phyloP scores from a whole-genome alignment of 2,888 invertebrate species.

The Conistra vaccinii region DNA sequence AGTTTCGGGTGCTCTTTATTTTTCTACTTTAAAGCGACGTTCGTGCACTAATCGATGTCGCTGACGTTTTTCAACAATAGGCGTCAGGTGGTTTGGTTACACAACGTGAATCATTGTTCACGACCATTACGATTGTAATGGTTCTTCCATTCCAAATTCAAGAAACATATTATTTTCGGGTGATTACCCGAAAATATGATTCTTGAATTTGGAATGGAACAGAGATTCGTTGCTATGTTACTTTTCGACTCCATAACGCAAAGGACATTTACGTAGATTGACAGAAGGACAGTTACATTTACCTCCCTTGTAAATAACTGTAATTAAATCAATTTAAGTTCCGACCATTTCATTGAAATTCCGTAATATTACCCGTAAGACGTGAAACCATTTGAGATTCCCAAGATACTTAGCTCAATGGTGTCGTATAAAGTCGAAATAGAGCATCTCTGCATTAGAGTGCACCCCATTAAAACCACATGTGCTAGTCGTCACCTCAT shows the following conservation, averaged over 20 bases:
- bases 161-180: too few relatives aligned
- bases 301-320: background rate
- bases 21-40: slow-evolving; percentile 76
- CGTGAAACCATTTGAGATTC: slow-evolving; percentile 64
- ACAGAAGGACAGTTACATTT: too few relatives aligned
- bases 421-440: slow-evolving; percentile 76
- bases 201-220: slow-evolving; percentile 5
- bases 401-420: slow-evolving; percentile 76
- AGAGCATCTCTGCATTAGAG: slow-evolving; percentile 83
- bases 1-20: slow-evolving; percentile 83
- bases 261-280: too few relatives aligned
- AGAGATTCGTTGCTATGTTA: background rate
- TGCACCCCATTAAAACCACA: slow-evolving; percentile 88
- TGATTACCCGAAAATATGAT: slow-evolving; percentile 32
- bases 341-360: slow-evolving; percentile 9
- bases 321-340: slow-evolving; percentile 45
- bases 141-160: too few relatives aligned
- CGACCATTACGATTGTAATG: slow-evolving; percentile 52
- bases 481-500: slow-evolving; percentile 82
- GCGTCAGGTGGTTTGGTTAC: slow-evolving; percentile 61
- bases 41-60: slow-evolving; percentile 78
- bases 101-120: slow-evolving; percentile 53
- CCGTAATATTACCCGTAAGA: slow-evolving; percentile 33
- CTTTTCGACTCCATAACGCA: background rate
- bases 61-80: slow-evolving; percentile 67